These are phyloP conservation scores for Albula goreensis DNA, from an alignment of 2,113 vertebrate species.

Conservation along the genomic window DNA sequence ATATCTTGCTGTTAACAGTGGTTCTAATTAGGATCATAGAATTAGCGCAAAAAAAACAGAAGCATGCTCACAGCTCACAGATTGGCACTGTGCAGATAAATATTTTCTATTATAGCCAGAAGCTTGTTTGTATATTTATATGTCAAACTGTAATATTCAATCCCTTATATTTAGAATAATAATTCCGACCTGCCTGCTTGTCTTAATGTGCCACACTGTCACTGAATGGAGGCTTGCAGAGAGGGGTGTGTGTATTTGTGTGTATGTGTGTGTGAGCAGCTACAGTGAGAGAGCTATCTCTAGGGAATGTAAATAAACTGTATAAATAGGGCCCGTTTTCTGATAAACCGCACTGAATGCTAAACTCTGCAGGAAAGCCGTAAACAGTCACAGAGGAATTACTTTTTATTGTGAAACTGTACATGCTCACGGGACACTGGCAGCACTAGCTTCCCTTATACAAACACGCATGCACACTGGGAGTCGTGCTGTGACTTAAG, in stretches of 20 bases:
- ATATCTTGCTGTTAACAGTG: not conserved
- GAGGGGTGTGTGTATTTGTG: not conserved
- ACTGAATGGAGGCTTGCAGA: not conserved
- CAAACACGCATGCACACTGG: constrained; percentile 20
- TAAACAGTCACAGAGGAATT: constrained; percentile 71
- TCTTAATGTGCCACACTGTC: not conserved
- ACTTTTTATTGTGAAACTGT: constrained; percentile 60
- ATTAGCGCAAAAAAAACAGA: not conserved
- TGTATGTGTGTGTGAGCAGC: not conserved
- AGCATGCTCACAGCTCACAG: not conserved
- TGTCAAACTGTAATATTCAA: constrained; percentile 16
- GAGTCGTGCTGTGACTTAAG: not conserved
- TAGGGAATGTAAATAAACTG: constrained; percentile 67
- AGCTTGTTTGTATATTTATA: constrained; percentile 11
- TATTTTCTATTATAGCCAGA: constrained; percentile 16
- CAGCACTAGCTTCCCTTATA: constrained; percentile 53
- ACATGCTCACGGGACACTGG: constrained; percentile 47
- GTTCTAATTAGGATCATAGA: not conserved
- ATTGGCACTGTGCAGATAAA: not conserved
- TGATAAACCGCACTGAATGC: constrained; percentile 65
- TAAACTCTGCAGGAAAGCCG: constrained; percentile 65
- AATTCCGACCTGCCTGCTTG: not conserved
- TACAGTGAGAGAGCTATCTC: constrained; percentile 59
- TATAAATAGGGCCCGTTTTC: constrained; percentile 69
- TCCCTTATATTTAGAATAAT: constrained; percentile 7